These are phyloP conservation scores for Drosophila seclusa DNA, from an alignment of 2,888 invertebrate genomes.

Conservation along the genomic window DNA sequence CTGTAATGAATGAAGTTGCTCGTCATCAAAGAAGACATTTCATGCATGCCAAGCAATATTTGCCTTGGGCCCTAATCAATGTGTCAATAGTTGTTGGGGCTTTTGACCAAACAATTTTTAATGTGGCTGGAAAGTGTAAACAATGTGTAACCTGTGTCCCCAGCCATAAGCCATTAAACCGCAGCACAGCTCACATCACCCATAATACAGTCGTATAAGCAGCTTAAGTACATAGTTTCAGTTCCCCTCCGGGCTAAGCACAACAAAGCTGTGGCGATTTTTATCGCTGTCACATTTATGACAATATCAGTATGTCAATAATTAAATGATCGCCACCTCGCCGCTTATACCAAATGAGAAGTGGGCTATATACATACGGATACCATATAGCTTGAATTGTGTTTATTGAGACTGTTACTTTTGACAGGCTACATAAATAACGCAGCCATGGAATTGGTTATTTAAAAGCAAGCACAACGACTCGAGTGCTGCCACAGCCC, in stretches of 20 bases:
- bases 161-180: conserved; percentile 25
- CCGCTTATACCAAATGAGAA: conserved; percentile 40
- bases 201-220: conserved; percentile 12
- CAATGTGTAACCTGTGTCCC: conserved; percentile 59
- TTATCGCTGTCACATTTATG: conserved; percentile 83
- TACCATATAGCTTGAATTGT: conserved; percentile 38
- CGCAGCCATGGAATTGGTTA: conserved; percentile 40
- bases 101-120: conserved; percentile 58
- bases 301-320: conserved; percentile 78
- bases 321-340: conserved; percentile 65
- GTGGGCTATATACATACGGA: not conserved
- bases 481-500: conserved; percentile 73
- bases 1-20: not conserved
- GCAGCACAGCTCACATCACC: conserved; percentile 3
- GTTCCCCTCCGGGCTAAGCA: conserved; percentile 15
- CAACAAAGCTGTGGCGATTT: conserved; percentile 66
- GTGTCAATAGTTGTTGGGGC: conserved; percentile 22
- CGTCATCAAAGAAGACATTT: not conserved
- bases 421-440: conserved; percentile 68
- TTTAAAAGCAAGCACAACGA: conserved; percentile 70
- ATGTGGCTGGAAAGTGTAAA: conserved; percentile 55
- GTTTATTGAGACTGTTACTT: conserved; percentile 70
- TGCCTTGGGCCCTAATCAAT: conserved; percentile 4
- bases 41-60: not conserved
- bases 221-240: not conserved